These are phyloP conservation scores for Eudemis profundana DNA, from an alignment of 2,888 invertebrate species.

Conservation along the genomic window DNA sequence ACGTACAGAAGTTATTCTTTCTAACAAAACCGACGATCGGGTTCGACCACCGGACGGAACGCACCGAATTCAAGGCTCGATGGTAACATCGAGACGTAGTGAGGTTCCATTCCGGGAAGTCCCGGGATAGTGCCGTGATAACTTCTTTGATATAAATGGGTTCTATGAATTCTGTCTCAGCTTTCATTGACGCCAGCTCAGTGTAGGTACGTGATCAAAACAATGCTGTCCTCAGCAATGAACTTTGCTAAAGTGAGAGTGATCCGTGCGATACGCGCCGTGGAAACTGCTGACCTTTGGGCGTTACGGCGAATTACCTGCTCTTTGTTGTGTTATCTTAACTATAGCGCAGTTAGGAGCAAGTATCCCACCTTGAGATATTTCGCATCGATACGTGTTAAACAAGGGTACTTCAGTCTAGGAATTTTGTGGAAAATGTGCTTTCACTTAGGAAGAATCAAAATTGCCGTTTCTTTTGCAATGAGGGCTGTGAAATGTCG, in stretches of 20 bases:
- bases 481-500: no score
- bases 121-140: no score
- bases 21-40: no score
- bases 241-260: conserved; percentile 47
- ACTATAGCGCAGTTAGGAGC: conserved; percentile 12
- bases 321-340: conserved; percentile 33
- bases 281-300: conserved; percentile 58
- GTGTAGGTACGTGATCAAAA: conserved; percentile 31
- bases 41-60: no score
- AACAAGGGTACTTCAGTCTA: background rate
- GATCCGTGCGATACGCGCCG: conserved; percentile 42
- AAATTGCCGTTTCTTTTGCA: no score
- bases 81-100: no score
- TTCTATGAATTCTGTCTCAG: background rate
- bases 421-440: conserved; percentile 8
- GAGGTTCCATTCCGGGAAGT: no score
- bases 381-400: conserved; percentile 24
- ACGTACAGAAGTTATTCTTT: no score
- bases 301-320: conserved; percentile 39
- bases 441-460: background rate
- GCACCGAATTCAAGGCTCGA: no score
- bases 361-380: conserved; percentile 34
- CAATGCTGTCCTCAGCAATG: conserved; percentile 46
- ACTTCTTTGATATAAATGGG: no score
- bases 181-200: no score